A percentile compares a stretch with the other conserved stretches of the same genome.
These are phyloP conservation scores for Hemiprocne comata DNA, from an alignment of 2,113 vertebrate genomes.

Conservation along the genomic window DNA sequence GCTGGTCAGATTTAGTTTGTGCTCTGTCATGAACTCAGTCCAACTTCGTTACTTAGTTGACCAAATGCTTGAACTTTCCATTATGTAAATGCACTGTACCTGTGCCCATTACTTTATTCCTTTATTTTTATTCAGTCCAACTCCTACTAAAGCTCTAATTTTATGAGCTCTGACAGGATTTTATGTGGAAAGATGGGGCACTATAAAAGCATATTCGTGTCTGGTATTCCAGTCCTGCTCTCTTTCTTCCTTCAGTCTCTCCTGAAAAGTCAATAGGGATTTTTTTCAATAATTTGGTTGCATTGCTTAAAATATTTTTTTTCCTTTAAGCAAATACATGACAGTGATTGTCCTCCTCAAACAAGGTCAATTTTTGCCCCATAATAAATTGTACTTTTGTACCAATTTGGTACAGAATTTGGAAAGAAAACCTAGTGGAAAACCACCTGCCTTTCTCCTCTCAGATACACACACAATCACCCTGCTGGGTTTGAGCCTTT, in stretches of 20 bases:
- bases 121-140: not conserved
- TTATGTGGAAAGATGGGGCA: not conserved
- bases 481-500: not conserved
- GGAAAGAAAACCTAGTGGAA: not conserved
- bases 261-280: not conserved
- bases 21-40: not conserved
- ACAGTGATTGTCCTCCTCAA: not conserved
- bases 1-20: not conserved
- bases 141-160: not conserved
- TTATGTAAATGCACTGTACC: not conserved
- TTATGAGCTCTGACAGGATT: not conserved
- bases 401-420: not conserved
- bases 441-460: not conserved
- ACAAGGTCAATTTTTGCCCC: not conserved
- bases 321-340: not conserved
- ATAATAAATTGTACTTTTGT: not conserved
- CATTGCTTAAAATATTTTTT: not conserved
- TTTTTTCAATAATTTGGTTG: not conserved
- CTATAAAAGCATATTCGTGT: not conserved
- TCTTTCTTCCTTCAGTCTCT: not conserved
- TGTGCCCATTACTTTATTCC: rapidly evolving
- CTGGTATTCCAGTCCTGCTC: not conserved
- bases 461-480: not conserved
- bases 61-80: not conserved
- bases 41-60: not conserved